Evolutionary conservation across 2,797 vertebrate species (phyloP), one percentile per base, ranked within the genome.

Genomic region (Macropus fuliginosus): DNA sequence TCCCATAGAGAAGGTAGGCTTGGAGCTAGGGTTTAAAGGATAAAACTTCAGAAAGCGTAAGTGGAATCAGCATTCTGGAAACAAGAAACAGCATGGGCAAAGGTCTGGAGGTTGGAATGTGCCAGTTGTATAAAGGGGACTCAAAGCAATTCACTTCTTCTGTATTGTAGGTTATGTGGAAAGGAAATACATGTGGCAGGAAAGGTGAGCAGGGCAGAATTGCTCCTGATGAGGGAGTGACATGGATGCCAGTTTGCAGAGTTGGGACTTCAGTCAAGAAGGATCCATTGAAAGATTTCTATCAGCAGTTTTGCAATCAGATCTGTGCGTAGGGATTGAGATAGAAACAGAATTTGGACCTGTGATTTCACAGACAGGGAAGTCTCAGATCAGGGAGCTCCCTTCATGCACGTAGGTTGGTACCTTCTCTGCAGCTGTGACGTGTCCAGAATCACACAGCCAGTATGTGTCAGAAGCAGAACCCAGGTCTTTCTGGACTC

Each of bases 31-130:
- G 31, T 34, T 59, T 18, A 93, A 56, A 91, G 18, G 62, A 91
- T 50, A 90, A 92, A 34, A 74, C 4, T 92, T 29, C 55, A 55
- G 24, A 40, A 91, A 90, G n/a, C 91, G 55, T 21, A n/a, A 89
- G 34, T n/a, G 24, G 24, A 24, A 18, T 89, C 50, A 29, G 5
- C 54, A 34, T 62, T 91, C 10, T n/a, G 94, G 55, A 93, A 14
- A 18, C 90, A 92, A 96, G 55, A 91, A 59, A 93, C 50, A 16
- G 10, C 18, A 9, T 54, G 34, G 18, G 1, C 31, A 29, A 46
- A 93, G n/a, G 9, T 89, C 91, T 96, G 94, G 62, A 57, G 56
- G 14, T 11, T 46, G 92, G 12, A 52, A n/a, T 91, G 93, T 94
- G 50, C 31, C 55, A 16, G 27, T 62, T 50, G 40, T 34, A 31